A percentile compares a stretch with the other conserved stretches of the same genome.
Evolutionary conservation across 2,113 vertebrate species (phyloP).

Genomic region (Ia io): DNA sequence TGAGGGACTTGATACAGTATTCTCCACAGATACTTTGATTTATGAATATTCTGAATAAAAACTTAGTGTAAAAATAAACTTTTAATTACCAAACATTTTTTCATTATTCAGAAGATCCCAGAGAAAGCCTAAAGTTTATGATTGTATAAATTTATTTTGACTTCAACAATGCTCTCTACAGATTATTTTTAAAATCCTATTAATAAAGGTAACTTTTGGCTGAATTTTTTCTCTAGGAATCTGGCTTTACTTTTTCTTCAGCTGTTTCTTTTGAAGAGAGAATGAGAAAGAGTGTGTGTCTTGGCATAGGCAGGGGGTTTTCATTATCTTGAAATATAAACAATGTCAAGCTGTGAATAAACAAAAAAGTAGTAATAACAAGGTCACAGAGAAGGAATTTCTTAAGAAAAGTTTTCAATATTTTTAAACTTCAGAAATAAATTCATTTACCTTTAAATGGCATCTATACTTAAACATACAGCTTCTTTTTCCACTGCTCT

Average conservation of each 20-base stretch:
- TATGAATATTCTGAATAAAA: neutral
- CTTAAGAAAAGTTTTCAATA: neutral
- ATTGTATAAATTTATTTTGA: neutral
- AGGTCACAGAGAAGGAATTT: neutral
- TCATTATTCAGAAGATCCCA: neutral
- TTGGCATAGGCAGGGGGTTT: neutral
- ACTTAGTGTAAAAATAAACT: neutral
- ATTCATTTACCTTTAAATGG: neutral
- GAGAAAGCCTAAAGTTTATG: neutral
- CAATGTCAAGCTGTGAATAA: neutral
- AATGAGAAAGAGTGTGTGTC: neutral
- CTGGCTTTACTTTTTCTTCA: neutral
- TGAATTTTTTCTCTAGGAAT: neutral
- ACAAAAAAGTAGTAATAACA: neutral
- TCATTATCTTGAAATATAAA: conserved; percentile 26
- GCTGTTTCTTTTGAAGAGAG: conserved; percentile 1
- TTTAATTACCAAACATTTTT: neutral
- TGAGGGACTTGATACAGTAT: neutral
- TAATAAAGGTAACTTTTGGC: neutral
- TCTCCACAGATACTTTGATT: neutral
- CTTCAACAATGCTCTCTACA: neutral
- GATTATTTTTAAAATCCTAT: neutral
- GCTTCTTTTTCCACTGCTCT: neutral
- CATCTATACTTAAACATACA: neutral
- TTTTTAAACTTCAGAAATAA: conserved; percentile 9